A percentile compares a stretch with the other conserved stretches of the same genome.
Evolutionary conservation across 2,888 invertebrate species (phyloP).

Genomic region (Rhabditoides inermis): DNA sequence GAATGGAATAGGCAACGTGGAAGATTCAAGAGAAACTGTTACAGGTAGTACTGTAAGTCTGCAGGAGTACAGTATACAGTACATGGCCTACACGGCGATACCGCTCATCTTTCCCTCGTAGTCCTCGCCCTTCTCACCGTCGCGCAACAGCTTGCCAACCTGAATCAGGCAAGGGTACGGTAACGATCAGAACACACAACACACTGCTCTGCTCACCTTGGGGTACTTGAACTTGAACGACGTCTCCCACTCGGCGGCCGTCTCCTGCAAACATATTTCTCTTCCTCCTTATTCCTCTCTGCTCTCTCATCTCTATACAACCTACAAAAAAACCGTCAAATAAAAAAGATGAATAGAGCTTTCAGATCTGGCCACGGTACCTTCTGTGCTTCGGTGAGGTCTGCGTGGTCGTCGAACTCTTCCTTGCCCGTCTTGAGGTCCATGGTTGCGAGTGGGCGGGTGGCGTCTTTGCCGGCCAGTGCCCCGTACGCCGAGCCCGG

Average conservation of each 20-base stretch:
- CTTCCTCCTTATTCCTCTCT: no score
- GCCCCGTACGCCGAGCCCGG: constrained; percentile 42
- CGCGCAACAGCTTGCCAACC: no score
- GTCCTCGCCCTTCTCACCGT: no score
- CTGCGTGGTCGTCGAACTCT: constrained; percentile 40
- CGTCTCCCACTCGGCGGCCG: constrained; percentile 31
- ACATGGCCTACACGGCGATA: background rate
- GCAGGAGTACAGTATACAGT: background rate
- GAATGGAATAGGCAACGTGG: no score
- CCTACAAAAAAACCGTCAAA: no score
- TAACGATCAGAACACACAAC: no score
- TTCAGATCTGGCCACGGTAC: no score
- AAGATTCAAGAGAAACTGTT: background rate
- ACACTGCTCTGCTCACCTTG: no score
- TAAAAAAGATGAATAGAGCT: no score
- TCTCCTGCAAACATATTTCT: constrained; percentile 22
- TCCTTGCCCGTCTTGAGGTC: constrained; percentile 37
- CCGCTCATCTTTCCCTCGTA: background rate
- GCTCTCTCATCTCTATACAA: no score
- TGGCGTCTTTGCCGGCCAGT: constrained; percentile 46
- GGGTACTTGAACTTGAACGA: constrained; percentile 33
- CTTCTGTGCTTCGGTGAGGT: constrained; percentile 10
- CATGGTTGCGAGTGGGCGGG: constrained; percentile 45
- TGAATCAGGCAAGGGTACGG: no score
- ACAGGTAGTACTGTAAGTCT: background rate